Conservation (phyloP, 2,113 vertebrate genomes). For the Hymenochirus boettgeri region DNA sequence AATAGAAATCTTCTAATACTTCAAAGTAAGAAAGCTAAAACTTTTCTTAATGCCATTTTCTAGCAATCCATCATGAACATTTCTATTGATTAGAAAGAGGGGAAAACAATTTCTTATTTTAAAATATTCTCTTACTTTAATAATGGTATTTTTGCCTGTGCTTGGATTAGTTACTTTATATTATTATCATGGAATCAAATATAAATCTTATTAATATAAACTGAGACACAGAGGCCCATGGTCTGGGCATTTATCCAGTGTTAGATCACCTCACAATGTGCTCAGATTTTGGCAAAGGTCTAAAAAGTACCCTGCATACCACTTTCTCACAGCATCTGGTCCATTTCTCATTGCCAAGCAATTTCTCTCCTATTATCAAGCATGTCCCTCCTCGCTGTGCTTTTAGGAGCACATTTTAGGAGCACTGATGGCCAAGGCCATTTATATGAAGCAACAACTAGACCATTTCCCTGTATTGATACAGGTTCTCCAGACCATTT, state of each 20-base stretch:
- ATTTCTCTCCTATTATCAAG: slow-evolving; percentile 41
- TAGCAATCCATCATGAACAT: slow-evolving; percentile 5
- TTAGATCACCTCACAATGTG: slow-evolving; percentile 35
- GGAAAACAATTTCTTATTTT: slow-evolving; percentile 10
- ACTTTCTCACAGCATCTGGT: slow-evolving; percentile 26
- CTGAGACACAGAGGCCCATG: slow-evolving; percentile 27
- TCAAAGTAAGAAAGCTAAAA: slow-evolving; percentile 1
- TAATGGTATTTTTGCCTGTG: slow-evolving; percentile 23
- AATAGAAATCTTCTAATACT: slow-evolving; percentile 3
- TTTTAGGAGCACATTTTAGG: slow-evolving; percentile 5
- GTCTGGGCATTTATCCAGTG: slow-evolving; percentile 27
- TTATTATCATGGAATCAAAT: slow-evolving; percentile 36
- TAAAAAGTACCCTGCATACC: slow-evolving; percentile 28
- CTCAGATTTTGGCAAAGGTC: slow-evolving; percentile 33
- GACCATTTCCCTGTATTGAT: too few relatives aligned
- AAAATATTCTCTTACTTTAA: slow-evolving; percentile 28
- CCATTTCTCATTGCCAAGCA: slow-evolving; percentile 30
- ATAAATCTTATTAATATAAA: slow-evolving; percentile 39
- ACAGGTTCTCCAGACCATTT: too few relatives aligned
- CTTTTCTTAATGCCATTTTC: slow-evolving; percentile 19
- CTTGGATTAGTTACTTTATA: slow-evolving; percentile 33
- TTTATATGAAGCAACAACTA: slow-evolving; percentile 20
- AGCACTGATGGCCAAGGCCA: slow-evolving; percentile 28
- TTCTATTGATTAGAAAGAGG: slow-evolving; percentile 11
- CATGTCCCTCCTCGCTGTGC: slow-evolving; percentile 17